These are phyloP conservation scores for Zygogramma bicolorata DNA, from an alignment of 2,888 invertebrate species.

Conservation along the genomic window DNA sequence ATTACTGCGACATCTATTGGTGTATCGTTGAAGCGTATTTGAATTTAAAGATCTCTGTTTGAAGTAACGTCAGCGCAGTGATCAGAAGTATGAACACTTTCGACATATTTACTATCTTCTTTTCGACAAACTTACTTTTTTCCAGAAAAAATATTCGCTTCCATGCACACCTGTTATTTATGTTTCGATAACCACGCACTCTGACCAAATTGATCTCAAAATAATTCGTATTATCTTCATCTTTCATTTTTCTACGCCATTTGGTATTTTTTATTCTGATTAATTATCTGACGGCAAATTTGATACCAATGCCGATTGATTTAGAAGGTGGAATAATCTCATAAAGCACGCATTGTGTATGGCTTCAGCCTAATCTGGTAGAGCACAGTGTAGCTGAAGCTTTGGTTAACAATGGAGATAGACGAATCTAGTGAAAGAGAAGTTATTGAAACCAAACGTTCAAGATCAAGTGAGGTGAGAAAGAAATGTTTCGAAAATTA, in stretches of 20 bases:
- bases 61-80: too few species aligned
- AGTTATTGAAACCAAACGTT: background rate
- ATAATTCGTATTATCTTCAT: background rate
- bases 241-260: background rate
- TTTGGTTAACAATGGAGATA: background rate
- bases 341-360: background rate
- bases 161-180: too few species aligned
- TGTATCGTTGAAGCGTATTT: too few species aligned
- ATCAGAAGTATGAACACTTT: too few species aligned
- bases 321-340: slow-evolving; percentile 1
- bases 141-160: background rate
- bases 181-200: too few species aligned
- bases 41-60: too few species aligned
- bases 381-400: background rate
- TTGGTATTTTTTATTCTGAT: background rate
- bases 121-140: too few species aligned
- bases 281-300: background rate
- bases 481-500: background rate
- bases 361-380: slow-evolving; percentile 1
- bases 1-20: too few species aligned
- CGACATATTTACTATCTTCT: too few species aligned
- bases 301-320: background rate
- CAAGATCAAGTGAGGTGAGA: background rate
- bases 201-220: too few species aligned
- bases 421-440: background rate